phyloP scores from a whole-genome alignment of 2,888 invertebrate genomes.

The Horisme vitalbata region DNA sequence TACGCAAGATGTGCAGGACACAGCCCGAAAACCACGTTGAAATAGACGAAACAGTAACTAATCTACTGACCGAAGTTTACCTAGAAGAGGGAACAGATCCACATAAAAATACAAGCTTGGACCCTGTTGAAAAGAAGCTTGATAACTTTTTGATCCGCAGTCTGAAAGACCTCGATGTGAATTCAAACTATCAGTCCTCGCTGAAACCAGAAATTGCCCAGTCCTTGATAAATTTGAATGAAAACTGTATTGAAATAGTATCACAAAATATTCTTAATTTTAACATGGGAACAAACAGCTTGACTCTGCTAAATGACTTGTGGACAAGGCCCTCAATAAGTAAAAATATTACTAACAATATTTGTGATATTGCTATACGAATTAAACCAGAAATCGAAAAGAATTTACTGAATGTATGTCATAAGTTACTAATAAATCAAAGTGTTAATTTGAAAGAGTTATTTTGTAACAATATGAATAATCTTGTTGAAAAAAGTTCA shows the following conservation, averaged over 20 bases:
- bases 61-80: slow-evolving; percentile 51
- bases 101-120: slow-evolving; percentile 1
- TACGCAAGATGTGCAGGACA: slow-evolving; percentile 59
- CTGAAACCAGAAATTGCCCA: slow-evolving; percentile 61
- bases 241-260: slow-evolving; percentile 44
- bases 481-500: slow-evolving; percentile 50
- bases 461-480: slow-evolving; percentile 38
- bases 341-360: slow-evolving; percentile 12
- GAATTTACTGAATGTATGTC: slow-evolving; percentile 44
- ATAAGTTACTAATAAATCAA: slow-evolving; percentile 39
- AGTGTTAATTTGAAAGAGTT: slow-evolving; percentile 37
- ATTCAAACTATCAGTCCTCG: slow-evolving; percentile 40
- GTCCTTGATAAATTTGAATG: slow-evolving; percentile 62
- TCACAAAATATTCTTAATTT: slow-evolving; percentile 55
- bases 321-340: slow-evolving; percentile 44
- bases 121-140: slow-evolving; percentile 44
- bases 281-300: slow-evolving; percentile 31
- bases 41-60: slow-evolving; percentile 52
- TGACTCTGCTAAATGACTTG: slow-evolving; percentile 49
- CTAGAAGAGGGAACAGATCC: slow-evolving; percentile 38
- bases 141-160: slow-evolving; percentile 60
- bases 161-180: slow-evolving; percentile 49
- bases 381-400: slow-evolving; percentile 61
- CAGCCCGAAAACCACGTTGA: slow-evolving; percentile 56
- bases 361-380: slow-evolving; percentile 55